Conservation (phyloP, 2,888 invertebrate genomes). For the Synanthedon vespiformis region DNA sequence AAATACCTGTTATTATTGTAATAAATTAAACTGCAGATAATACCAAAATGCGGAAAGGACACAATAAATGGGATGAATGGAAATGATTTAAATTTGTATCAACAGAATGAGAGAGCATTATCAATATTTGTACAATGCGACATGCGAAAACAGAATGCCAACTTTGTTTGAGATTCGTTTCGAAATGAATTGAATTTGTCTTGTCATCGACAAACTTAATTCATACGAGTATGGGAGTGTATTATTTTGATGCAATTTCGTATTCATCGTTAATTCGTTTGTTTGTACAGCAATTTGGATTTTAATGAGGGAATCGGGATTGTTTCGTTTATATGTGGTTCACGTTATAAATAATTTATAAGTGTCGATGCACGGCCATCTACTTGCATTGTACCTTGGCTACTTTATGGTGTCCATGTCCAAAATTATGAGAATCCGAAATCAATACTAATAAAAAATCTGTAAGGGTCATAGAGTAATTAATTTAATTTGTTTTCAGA, state of each 20-base stretch:
- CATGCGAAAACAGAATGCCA: constrained; percentile 5
- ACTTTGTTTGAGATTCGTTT: constrained; percentile 2
- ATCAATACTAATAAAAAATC: no score
- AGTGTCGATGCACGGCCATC: neutral
- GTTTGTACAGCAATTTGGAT: neutral
- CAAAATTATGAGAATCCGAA: no score
- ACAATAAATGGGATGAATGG: no score
- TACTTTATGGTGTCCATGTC: no score
- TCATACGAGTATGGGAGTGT: constrained; percentile 5
- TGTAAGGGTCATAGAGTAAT: no score
- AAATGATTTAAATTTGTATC: constrained; percentile 6
- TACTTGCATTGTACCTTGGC: no score
- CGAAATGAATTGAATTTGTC: constrained; percentile 5
- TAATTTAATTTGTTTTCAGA: no score
- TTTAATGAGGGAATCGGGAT: constrained; percentile 14
- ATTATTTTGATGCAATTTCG: constrained; percentile 8
- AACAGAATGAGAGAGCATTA: constrained; percentile 25
- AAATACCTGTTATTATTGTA: no score
- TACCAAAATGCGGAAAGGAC: no score
- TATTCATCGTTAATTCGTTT: constrained; percentile 4
- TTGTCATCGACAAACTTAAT: constrained; percentile 7
- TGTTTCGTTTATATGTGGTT: constrained; percentile 16
- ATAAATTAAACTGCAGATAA: no score
- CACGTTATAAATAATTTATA: constrained; percentile 1
- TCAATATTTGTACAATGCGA: constrained; percentile 22